A percentile compares a stretch with the other conserved stretches of the same genome.
Conservation (phyloP, 2,888 invertebrate genomes). For the Anarsia innoxiella region DNA sequence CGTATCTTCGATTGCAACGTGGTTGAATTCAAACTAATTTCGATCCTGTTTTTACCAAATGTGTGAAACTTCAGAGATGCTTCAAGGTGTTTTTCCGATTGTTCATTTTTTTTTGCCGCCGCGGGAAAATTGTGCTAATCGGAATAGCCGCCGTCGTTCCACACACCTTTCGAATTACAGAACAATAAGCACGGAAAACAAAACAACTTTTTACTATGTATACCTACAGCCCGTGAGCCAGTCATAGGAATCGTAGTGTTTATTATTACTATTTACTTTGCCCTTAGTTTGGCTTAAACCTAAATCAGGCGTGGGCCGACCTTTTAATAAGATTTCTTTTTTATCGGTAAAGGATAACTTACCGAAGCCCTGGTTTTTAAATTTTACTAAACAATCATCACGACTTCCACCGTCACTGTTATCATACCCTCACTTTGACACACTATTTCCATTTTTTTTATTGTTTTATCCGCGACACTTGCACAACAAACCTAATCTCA, state of each 20-base stretch:
- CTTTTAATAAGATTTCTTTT: slow-evolving; percentile 1
- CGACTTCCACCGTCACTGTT: background rate
- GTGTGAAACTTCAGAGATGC: slow-evolving; percentile 6
- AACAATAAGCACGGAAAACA: slow-evolving; percentile 7
- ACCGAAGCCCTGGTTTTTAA: slow-evolving; percentile 1
- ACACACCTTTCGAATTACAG: slow-evolving; percentile 1
- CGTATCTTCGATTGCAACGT: no score
- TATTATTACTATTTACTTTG: background rate
- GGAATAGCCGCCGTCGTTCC: slow-evolving; percentile 7
- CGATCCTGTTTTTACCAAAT: slow-evolving; percentile 10
- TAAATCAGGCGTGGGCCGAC: background rate
- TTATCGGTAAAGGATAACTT: background rate
- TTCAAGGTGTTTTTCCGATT: slow-evolving; percentile 10
- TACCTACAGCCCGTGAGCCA: slow-evolving; percentile 3
- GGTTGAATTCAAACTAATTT: slow-evolving; percentile 10
- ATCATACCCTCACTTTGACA: background rate
- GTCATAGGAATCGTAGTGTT: background rate
- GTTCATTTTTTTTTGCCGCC: slow-evolving; percentile 12
- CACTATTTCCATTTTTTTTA: no score
- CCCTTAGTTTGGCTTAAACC: background rate
- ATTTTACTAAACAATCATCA: background rate
- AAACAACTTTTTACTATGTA: slow-evolving; percentile 8
- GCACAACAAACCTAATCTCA: background rate
- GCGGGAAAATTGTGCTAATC: slow-evolving; percentile 6
- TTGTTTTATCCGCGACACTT: no score